Conservation (phyloP, 1,140 invertebrate species). For the Zaprionus ghesquierei region DNA sequence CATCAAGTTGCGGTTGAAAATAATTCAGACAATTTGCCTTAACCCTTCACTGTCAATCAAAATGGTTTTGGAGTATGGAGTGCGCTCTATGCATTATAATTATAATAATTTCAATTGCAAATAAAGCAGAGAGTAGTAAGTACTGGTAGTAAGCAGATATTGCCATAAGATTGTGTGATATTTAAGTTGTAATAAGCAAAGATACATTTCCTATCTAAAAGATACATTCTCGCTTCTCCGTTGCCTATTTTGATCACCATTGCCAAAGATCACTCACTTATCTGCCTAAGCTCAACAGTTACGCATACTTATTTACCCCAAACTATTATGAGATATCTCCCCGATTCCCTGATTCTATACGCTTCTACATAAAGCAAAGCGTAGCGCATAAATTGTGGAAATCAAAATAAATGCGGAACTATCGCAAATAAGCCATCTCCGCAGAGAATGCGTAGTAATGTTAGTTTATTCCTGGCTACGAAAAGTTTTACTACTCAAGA, state of each 20-base stretch:
- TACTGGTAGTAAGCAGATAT: neutral
- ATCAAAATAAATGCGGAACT: neutral
- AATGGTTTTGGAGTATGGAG: neutral
- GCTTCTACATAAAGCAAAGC: neutral
- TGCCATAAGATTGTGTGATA: neutral
- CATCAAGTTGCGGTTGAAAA: slow-evolving; percentile 17
- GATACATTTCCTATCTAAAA: too few relatives aligned
- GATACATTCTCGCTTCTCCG: too few relatives aligned
- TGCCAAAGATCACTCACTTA: neutral
- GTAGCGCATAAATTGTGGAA: neutral
- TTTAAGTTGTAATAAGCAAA: neutral
- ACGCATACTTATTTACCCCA: neutral
- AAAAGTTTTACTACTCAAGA: neutral
- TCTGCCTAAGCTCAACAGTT: neutral
- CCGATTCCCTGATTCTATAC: neutral
- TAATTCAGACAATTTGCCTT: slow-evolving; percentile 5
- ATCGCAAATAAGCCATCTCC: slow-evolving; percentile 2
- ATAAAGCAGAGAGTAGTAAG: neutral
- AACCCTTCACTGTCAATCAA: slow-evolving; percentile 3
- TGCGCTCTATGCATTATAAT: neutral
- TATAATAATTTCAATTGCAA: neutral
- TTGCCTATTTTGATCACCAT: neutral
- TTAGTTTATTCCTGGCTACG: neutral
- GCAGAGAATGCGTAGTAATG: neutral
- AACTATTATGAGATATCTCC: neutral